Evolutionary conservation across 2,888 invertebrate species (phyloP), one percentile per base, ranked within the genome.

Genomic region (Acronicta leporina): DNA sequence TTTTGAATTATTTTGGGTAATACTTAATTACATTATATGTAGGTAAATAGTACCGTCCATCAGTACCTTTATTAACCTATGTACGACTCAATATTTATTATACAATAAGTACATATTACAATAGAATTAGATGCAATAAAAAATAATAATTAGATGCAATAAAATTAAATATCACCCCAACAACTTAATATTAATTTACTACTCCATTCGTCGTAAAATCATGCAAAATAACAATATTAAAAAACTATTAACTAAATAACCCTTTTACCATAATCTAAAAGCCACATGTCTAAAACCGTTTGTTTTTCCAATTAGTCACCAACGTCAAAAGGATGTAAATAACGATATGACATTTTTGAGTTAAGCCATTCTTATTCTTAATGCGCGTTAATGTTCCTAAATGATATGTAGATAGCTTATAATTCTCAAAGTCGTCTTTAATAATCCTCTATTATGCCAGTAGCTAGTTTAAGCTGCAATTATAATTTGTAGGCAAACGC

Each of bases 401-500:
- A 87, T 83, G 64, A 78, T 84, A 87, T 86, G 84, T 80, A 84
- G 86, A 85, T 85, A 81, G 79, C 79, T 80, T 82, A 85, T 86
- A 83, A 85, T 87, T 85, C 81, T 56, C 76, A 75, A 80, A 83
- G 78, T 64, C 41, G 46, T 64, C 62, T 71, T 70, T 83, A 83
- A 85, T 85, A 73, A 78, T 73, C 74, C 58, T 58, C 70, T 51
- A 79, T 85, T 83, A 81, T 48, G 48, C 54, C 68, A 63, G 75
- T 65, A 76, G 77, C 69, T 47, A 35, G 79, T 78, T 1, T 38
- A 38, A n/a, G 38, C 38, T 38, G 38, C 38, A 80, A 83, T 85
- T 85, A 81, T 76, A 69, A 60, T 62, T 62, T 68, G 73, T 65
- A 73, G 66, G 68, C 59, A 68, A 63, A 64, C 40, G 25, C 43